Conservation (phyloP, 2,888 invertebrate species). For the Dermolepida albohirtum region DNA sequence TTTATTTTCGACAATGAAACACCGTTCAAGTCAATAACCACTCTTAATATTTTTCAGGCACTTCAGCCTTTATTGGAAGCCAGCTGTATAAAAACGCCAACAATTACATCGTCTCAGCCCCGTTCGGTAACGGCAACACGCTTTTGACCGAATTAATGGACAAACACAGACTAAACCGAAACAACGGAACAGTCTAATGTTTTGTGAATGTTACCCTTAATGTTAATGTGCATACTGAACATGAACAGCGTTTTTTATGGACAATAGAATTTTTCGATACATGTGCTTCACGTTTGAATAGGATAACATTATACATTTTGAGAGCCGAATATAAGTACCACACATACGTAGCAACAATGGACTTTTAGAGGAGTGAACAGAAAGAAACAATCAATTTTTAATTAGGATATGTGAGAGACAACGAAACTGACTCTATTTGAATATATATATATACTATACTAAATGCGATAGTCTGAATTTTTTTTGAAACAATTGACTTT, state of each 20-base stretch:
- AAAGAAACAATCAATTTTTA: conserved; percentile 2
- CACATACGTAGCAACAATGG: neutral
- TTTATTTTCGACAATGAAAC: neutral
- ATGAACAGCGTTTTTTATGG: neutral
- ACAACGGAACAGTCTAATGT: conserved; percentile 30
- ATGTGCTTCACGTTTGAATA: conserved; percentile 8
- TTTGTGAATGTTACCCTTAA: conserved; percentile 44
- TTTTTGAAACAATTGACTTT: too few species aligned
- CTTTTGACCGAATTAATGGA: conserved; percentile 64
- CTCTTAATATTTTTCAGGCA: conserved; percentile 52
- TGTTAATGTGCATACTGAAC: conserved; percentile 35
- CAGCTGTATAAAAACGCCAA: conserved; percentile 58
- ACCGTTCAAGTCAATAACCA: neutral
- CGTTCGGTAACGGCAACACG: conserved; percentile 64
- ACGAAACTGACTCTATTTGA: conserved; percentile 10
- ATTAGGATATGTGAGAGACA: conserved; percentile 13
- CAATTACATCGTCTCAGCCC: conserved; percentile 61
- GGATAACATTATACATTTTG: neutral
- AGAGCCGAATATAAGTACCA: neutral
- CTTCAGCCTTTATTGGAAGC: conserved; percentile 62
- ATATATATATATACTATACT: conserved; percentile 11
- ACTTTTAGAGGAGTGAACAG: conserved; percentile 2
- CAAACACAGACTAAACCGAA: conserved; percentile 24
- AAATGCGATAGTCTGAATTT: too few species aligned
- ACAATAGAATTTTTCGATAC: conserved; percentile 1